Evolutionary conservation across 2,888 invertebrate genomes (phyloP).

Genomic region (Pyrocoelia pectoralis): DNA sequence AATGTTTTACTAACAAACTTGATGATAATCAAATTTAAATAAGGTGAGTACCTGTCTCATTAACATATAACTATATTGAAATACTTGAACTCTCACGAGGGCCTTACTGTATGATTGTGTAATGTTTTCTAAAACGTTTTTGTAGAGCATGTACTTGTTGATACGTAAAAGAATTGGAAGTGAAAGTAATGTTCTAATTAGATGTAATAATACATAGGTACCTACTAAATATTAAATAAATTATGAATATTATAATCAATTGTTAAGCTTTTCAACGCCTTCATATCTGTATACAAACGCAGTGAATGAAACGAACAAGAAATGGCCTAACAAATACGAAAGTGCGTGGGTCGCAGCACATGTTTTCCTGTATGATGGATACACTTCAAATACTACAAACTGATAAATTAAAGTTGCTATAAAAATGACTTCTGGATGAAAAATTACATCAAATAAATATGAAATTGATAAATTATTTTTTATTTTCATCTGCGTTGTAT

Average conservation of each 20-base stretch:
- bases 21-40: neutral
- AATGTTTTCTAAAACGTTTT: neutral
- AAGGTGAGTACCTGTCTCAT: neutral
- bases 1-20: neutral
- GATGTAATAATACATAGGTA: neutral
- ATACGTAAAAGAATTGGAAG: neutral
- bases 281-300: neutral
- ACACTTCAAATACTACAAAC: neutral
- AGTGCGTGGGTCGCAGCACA: neutral
- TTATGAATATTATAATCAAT: slow-evolving; percentile 1
- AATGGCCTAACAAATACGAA: neutral
- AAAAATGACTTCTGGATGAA: neutral
- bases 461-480: neutral
- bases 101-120: neutral
- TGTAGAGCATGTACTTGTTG: neutral
- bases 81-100: neutral
- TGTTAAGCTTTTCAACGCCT: neutral
- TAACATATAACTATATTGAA: neutral
- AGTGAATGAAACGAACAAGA: neutral
- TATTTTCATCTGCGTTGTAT: neutral
- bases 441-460: neutral
- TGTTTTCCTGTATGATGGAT: neutral
- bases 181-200: slow-evolving; percentile 1
- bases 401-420: neutral
- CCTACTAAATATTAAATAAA: slow-evolving; percentile 1